phyloP scores from a whole-genome alignment of 2,797 vertebrate species.

The Natrix natrix region DNA sequence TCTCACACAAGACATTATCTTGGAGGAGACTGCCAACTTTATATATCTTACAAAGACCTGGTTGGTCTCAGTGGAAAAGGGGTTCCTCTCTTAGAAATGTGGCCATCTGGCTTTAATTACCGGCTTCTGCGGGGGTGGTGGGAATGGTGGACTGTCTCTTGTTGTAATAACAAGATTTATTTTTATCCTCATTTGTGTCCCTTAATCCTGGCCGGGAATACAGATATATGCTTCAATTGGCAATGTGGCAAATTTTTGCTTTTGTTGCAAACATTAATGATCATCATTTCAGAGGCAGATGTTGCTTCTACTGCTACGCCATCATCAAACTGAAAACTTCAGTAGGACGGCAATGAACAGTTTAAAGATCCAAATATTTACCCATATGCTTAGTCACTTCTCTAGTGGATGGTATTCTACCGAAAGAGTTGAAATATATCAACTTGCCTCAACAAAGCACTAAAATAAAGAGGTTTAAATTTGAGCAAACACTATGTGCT shows the following conservation, averaged over 20 bases:
- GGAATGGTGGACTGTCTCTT: neutral
- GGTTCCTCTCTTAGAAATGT: neutral
- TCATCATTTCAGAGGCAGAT: neutral
- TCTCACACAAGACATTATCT: neutral
- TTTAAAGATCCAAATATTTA: neutral
- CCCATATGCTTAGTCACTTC: neutral
- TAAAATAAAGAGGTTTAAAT: neutral
- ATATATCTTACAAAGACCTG: neutral
- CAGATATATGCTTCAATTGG: neutral
- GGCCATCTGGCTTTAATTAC: neutral
- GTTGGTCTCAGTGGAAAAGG: neutral
- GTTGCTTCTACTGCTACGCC: neutral
- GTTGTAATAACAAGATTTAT: neutral
- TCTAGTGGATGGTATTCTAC: neutral
- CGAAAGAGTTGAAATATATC: neutral
- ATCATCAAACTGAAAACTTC: neutral
- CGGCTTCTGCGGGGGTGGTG: neutral
- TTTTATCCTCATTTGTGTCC: neutral
- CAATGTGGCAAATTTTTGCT: neutral
- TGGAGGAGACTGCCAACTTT: neutral
- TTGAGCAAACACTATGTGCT: neutral
- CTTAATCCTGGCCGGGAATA: neutral
- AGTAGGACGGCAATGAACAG: neutral
- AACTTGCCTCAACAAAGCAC: neutral
- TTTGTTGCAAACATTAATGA: neutral